A percentile compares a stretch with the other conserved stretches of the same genome.
Evolutionary conservation across 2,113 vertebrate genomes (phyloP).

Genomic region (Ctenodactylus gundi): DNA sequence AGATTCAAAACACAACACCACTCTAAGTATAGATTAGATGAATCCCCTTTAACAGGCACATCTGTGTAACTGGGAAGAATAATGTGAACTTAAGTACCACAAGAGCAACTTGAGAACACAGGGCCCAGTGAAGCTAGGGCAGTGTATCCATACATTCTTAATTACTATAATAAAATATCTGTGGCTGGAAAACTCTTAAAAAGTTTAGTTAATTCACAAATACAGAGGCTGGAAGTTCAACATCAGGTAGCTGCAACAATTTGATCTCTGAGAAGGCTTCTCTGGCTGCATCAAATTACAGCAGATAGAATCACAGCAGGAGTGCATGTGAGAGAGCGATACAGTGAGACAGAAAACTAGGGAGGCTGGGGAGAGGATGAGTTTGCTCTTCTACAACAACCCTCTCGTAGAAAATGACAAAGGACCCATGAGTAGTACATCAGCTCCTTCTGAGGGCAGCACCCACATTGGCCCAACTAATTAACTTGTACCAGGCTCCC

Average conservation of each 20-base stretch:
- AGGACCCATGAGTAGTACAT: background rate
- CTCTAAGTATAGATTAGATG: background rate
- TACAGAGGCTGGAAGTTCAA: background rate
- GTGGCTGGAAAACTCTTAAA: too few species aligned
- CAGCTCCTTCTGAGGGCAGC: background rate
- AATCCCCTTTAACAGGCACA: background rate
- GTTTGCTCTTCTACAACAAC: background rate
- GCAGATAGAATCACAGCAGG: background rate
- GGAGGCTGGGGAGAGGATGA: too few species aligned
- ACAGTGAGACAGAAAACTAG: background rate
- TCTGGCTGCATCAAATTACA: background rate
- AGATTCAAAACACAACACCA: too few species aligned
- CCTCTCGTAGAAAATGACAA: background rate
- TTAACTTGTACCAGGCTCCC: background rate
- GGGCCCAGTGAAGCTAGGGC: background rate
- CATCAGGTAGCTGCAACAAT: background rate
- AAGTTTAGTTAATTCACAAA: too few species aligned
- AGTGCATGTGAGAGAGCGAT: background rate
- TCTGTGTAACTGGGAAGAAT: background rate
- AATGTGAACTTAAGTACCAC: too few species aligned
- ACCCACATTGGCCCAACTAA: background rate
- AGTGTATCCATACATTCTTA: background rate
- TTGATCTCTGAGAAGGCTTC: background rate
- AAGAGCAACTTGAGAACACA: background rate
- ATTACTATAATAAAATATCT: too few species aligned